Conservation (phyloP, 2,888 invertebrate genomes). For the Caenorhabditis imperialis region DNA sequence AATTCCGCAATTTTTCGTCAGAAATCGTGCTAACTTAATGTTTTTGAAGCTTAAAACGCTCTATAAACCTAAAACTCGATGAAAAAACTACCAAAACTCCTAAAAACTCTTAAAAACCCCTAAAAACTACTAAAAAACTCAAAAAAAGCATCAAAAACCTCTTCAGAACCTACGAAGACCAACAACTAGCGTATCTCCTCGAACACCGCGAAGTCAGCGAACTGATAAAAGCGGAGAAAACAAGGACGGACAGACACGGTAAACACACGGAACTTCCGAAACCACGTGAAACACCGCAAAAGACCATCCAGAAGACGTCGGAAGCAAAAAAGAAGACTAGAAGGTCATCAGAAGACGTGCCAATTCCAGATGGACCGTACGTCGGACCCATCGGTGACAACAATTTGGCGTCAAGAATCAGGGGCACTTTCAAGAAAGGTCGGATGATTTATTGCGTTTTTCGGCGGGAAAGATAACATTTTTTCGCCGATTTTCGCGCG, state of each 20-base stretch:
- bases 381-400: not conserved
- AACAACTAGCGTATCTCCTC: constrained; percentile 45
- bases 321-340: constrained; percentile 7
- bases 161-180: constrained; percentile 44
- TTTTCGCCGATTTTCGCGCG: not conserved
- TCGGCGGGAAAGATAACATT: not conserved
- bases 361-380: constrained; percentile 33
- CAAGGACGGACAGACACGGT: constrained; percentile 4
- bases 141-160: not conserved
- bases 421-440: constrained; percentile 34
- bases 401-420: constrained; percentile 19
- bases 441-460: constrained; percentile 11
- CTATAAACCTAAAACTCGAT: not conserved
- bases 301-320: not conserved
- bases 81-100: not conserved
- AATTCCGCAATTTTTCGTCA: too few relatives aligned
- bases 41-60: not conserved
- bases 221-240: constrained; percentile 35
- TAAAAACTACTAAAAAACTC: not conserved
- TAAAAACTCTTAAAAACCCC: not conserved
- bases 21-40: too few relatives aligned
- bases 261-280: not conserved
- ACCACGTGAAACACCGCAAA: not conserved
- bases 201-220: constrained; percentile 45
- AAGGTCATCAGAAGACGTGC: constrained; percentile 9